Conservation (phyloP, 37 sponge, comb jelly and placozoan species). For the Ianthella basta region DNA sequence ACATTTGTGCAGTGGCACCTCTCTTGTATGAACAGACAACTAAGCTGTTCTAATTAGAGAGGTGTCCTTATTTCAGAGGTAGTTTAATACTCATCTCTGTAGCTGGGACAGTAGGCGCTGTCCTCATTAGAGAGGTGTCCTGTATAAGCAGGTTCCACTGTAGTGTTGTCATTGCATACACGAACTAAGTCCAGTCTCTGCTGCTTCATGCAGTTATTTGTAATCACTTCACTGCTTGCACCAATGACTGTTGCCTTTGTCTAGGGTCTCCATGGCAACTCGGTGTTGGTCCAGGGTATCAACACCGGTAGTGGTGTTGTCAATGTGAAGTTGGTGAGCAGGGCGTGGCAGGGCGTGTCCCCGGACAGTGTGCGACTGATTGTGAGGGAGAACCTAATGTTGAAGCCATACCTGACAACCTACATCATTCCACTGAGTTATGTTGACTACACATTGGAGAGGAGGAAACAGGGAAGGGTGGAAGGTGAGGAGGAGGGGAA, state of each 20-base stretch:
- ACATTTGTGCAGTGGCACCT: not conserved
- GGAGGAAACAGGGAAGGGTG: constrained; percentile 79
- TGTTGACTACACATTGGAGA: constrained; percentile 86
- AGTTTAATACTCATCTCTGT: too few species aligned
- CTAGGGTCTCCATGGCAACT: constrained; percentile 81
- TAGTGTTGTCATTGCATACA: too few species aligned
- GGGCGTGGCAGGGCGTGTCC: constrained; percentile 58
- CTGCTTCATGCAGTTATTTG: too few species aligned
- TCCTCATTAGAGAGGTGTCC: too few species aligned
- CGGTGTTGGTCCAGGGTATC: constrained; percentile 79
- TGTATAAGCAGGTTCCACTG: too few species aligned
- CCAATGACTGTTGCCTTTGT: too few species aligned
- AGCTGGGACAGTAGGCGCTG: too few species aligned
- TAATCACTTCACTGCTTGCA: too few species aligned
- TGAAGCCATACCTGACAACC: constrained; percentile 70
- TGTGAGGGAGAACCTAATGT: constrained; percentile 95
- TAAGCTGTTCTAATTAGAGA: too few species aligned
- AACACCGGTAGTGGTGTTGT: constrained; percentile 90
- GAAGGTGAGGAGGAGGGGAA: constrained; percentile 40
- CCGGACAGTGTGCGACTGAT: constrained; percentile 75
- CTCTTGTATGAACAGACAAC: too few species aligned
- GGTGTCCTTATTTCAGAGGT: too few species aligned
- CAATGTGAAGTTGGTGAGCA: constrained; percentile 66
- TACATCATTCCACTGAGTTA: constrained; percentile 83
- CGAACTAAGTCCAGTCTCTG: too few species aligned